Evolutionary conservation across 2,888 invertebrate genomes (phyloP), one percentile per base, ranked within the genome.

Genomic region (Carcina quercana): DNA sequence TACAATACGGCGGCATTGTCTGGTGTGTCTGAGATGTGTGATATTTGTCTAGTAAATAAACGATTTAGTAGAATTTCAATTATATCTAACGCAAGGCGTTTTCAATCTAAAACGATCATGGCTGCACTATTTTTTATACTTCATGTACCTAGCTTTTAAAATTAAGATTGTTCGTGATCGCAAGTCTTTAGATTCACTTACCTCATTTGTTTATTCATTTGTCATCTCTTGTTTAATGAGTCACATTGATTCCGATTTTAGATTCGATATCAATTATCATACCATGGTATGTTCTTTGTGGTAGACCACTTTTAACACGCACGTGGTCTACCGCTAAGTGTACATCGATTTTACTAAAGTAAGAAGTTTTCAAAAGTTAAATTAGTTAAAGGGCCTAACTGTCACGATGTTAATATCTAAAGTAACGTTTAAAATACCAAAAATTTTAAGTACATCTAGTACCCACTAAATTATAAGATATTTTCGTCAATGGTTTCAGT

Each of bases 321-420:
- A 20, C 20, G n/a, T n/a, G n/a, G n/a, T n/a, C n/a, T n/a, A n/a
- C n/a, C n/a, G n/a, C n/a, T n/a, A n/a, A n/a, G n/a, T n/a, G n/a
- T n/a, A n/a, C n/a, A n/a, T n/a, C n/a, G n/a, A n/a, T n/a, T n/a
- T n/a, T n/a, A n/a, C n/a, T n/a, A n/a, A n/a, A n/a, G n/a, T n/a
- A n/a, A n/a, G n/a, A n/a, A n/a, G n/a, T n/a, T n/a, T n/a, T n/a
- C n/a, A n/a, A n/a, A n/a, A n/a, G n/a, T n/a, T n/a, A n/a, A n/a
- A n/a, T n/a, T n/a, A n/a, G n/a, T n/a, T n/a, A 40, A 53, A 65
- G 68, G 66, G 68, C 73, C 71, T 75, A 71, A 70, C 63, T 65
- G 69, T 68, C 66, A 60, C 57, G 55, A 65, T 53, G 45, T 62
- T 56, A 55, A 48, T 58, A 51, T 55, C 57, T 50, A 47, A 50